phyloP scores from a whole-genome alignment of 2,797 vertebrate genomes.

The Scolopax bukidnonensis region DNA sequence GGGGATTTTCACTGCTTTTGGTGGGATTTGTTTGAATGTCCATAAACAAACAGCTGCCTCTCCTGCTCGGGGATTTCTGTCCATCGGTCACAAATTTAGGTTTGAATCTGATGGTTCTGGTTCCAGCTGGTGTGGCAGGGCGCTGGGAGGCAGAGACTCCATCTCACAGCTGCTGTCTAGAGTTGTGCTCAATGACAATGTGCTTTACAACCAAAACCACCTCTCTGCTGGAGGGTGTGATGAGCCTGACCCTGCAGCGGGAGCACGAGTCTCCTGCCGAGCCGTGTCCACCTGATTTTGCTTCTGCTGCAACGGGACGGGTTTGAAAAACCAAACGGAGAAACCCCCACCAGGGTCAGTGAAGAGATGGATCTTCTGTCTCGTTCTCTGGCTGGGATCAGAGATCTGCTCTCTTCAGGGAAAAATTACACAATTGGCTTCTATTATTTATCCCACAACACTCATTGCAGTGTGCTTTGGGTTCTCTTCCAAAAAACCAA shows the following conservation, averaged over 20 bases:
- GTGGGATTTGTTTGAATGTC: neutral
- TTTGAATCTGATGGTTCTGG: neutral
- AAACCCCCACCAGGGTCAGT: accelerated
- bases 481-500: neutral
- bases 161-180: neutral
- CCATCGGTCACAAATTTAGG: neutral
- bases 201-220: accelerated
- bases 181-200: accelerated
- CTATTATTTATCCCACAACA: neutral
- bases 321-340: neutral
- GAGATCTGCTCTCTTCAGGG: neutral
- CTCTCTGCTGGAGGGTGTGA: accelerated
- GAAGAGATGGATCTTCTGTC: neutral
- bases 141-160: accelerated
- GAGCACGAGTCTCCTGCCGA: neutral
- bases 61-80: neutral
- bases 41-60: too few relatives aligned
- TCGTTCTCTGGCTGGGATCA: neutral
- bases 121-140: neutral
- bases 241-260: neutral
- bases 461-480: accelerated
- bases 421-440: accelerated
- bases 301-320: neutral
- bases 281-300: neutral
- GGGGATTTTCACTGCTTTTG: neutral